phyloP scores from a whole-genome alignment of 2,797 vertebrate species.

The Aldrovandia affinis region DNA sequence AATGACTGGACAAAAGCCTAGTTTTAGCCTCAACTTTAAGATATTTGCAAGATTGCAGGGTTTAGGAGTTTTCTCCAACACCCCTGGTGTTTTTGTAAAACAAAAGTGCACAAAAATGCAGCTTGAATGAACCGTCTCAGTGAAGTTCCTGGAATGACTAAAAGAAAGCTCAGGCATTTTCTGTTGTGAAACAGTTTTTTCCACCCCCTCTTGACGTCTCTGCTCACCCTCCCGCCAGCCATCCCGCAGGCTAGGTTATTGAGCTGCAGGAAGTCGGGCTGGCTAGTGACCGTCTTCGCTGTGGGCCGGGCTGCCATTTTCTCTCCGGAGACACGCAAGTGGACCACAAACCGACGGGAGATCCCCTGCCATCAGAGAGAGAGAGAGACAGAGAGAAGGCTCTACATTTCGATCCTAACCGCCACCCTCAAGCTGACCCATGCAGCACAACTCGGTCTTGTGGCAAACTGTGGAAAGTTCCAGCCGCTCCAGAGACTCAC shows the following conservation, averaged over 20 bases:
- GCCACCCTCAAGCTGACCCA: not conserved
- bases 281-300: constrained; percentile 3
- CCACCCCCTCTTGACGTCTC: not conserved
- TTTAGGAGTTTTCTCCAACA: no score
- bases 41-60: not conserved
- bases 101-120: not conserved
- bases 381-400: no score
- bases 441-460: not conserved
- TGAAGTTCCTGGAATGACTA: not conserved
- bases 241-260: constrained; percentile 72
- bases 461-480: not conserved
- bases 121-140: not conserved
- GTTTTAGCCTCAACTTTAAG: not conserved
- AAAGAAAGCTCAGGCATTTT: not conserved
- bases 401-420: not conserved
- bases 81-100: not conserved
- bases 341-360: not conserved
- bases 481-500: not conserved
- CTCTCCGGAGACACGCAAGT: not conserved
- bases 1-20: not conserved
- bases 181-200: not conserved
- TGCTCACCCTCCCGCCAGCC: constrained; percentile 70
- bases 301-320: constrained; percentile 55
- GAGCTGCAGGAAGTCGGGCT: constrained; percentile 69
- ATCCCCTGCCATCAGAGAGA: not conserved